phyloP scores from a whole-genome alignment of 2,113 vertebrate genomes.

The Ageneiosus marmoratus region DNA sequence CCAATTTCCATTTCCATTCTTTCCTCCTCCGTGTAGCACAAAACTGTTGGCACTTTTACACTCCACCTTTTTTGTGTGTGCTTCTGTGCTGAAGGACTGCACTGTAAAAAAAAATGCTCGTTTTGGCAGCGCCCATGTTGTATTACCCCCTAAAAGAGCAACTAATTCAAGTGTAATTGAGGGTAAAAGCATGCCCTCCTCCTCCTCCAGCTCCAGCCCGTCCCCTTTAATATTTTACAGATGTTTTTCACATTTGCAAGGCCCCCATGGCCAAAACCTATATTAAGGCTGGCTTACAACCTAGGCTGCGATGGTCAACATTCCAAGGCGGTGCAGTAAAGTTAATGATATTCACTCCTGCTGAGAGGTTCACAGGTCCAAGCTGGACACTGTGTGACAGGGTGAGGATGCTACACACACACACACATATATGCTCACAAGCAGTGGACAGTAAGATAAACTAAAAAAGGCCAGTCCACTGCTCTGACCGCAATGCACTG shows the following conservation, averaged over 20 bases:
- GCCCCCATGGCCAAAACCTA: slow-evolving; percentile 57
- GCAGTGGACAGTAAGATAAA: slow-evolving; percentile 34
- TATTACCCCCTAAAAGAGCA: slow-evolving; percentile 67
- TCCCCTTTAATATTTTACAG: slow-evolving; percentile 70
- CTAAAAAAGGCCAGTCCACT: slow-evolving; percentile 10
- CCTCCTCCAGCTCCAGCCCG: slow-evolving; percentile 39
- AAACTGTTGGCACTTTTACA: slow-evolving; percentile 30
- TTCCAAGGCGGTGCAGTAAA: slow-evolving; percentile 30
- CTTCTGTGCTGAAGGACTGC: slow-evolving; percentile 35
- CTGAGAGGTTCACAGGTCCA: slow-evolving; percentile 1
- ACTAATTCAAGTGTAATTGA: slow-evolving; percentile 71
- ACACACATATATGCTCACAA: not conserved
- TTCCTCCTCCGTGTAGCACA: not conserved
- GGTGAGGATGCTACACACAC: slow-evolving; percentile 14
- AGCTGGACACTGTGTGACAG: not conserved
- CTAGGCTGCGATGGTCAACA: slow-evolving; percentile 30
- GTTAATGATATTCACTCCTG: slow-evolving; percentile 25
- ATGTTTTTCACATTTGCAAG: slow-evolving; percentile 68
- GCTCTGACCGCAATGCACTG: slow-evolving; percentile 28
- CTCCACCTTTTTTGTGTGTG: not conserved
- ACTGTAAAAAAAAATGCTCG: slow-evolving; percentile 50
- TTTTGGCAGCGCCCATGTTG: slow-evolving; percentile 54
- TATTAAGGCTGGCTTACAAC: slow-evolving; percentile 43
- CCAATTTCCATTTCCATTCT: too few species aligned
- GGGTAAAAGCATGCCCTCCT: slow-evolving; percentile 60